Conservation (phyloP, 1,140 invertebrate genomes). For the Caenorhabditis tropicalis region DNA sequence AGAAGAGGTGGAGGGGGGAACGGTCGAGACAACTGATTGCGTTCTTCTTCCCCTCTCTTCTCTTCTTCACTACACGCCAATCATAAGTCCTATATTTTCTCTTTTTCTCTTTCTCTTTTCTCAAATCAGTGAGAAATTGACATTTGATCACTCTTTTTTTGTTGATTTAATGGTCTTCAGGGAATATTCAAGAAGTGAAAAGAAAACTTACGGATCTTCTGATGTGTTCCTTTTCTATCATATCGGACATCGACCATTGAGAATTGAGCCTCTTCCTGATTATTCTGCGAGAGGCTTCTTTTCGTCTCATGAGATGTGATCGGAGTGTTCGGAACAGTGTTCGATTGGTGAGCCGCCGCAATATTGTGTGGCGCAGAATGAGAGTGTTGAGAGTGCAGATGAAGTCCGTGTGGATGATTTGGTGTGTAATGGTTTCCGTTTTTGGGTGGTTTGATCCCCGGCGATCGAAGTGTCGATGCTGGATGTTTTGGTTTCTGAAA, state of each 20-base stretch:
- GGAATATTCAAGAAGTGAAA: background rate
- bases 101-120: background rate
- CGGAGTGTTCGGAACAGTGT: conserved; percentile 26
- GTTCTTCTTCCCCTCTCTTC: background rate
- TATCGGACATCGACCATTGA: background rate
- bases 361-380: conserved; percentile 3
- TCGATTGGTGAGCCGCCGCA: background rate
- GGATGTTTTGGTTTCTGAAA: conserved; percentile 51
- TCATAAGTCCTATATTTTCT: background rate
- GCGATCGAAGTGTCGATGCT: conserved; percentile 45
- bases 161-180: background rate
- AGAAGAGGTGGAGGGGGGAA: background rate
- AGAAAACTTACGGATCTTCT: conserved; percentile 21
- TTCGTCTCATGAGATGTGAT: background rate
- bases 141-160: no score
- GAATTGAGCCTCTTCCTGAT: background rate
- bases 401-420: conserved; percentile 29
- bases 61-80: background rate
- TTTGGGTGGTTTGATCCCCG: conserved; percentile 58
- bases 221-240: background rate
- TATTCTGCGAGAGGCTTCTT: background rate
- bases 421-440: conserved; percentile 23
- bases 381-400: background rate
- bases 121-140: no score
- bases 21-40: conserved; percentile 32